phyloP scores from a whole-genome alignment of 2,888 invertebrate genomes.

The Oxycera nigricornis region DNA sequence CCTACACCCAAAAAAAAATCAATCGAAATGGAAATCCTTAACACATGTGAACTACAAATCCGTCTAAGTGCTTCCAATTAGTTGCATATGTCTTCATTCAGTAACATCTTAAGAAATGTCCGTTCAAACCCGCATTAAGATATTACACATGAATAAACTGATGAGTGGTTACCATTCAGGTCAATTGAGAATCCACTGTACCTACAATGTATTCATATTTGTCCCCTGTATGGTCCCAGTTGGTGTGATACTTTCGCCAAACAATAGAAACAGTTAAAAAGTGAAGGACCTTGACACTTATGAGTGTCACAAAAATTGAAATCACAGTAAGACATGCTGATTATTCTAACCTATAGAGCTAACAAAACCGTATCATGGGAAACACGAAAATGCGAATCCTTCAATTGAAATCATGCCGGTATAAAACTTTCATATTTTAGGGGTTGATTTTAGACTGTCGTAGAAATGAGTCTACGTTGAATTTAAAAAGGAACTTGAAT shows the following conservation, averaged over 20 bases:
- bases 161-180: conserved; percentile 39
- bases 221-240: conserved; percentile 38
- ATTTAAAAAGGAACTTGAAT: too few species aligned
- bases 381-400: conserved; percentile 7
- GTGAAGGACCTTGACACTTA: conserved; percentile 41
- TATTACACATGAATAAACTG: conserved; percentile 34
- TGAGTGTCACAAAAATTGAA: conserved; percentile 29
- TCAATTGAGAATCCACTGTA: conserved; percentile 4
- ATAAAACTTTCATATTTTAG: not conserved
- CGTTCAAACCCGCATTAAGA: conserved; percentile 39
- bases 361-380: not conserved
- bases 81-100: too few species aligned
- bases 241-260: conserved; percentile 43
- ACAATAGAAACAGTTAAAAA: conserved; percentile 45
- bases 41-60: too few species aligned
- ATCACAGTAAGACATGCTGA: conserved; percentile 23
- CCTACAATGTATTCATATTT: not conserved
- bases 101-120: too few species aligned
- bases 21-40: too few species aligned
- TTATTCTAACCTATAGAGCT: not conserved
- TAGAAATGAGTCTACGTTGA: not conserved
- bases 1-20: too few species aligned
- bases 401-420: conserved; percentile 1
- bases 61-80: too few species aligned
- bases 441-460: not conserved